Evolutionary conservation across 92 coral and sea anemone genomes (phyloP), one percentile per base, ranked within the genome.

Genomic region (Metridium senile): DNA sequence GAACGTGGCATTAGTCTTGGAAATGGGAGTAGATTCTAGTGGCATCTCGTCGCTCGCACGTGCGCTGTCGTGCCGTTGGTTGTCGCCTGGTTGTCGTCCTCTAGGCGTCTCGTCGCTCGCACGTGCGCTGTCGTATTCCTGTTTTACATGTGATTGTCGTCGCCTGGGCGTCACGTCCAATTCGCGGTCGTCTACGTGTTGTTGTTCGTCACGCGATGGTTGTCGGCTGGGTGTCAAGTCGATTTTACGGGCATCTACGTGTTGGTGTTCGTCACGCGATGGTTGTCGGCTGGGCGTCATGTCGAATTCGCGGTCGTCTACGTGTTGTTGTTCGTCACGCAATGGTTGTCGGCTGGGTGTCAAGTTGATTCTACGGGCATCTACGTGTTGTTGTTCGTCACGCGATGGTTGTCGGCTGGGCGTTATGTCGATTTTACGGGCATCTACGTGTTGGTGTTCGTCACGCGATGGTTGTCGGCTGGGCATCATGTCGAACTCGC

Each of bases 351-450:
- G 20, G 16, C 4, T 54, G 61, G 61, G 3, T 54, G 61, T 8
- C 61, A 9, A 2, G 61, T 54, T 10, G 61, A 2, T 18, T 8
- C 22, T 7, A 18, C 66, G 10, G 29, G 18, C 33, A 8, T 59
- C 32, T 8, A 8, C 66, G 66, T 59, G 29, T 2, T 26, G 66
- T 2, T 59, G 66, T 59, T 22, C 66, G 66, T 59, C 66, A 59
- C 66, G 66, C 7, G 43, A n/a, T 63, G 39, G 31, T 26, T 59
- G 66, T 26, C 8, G 11, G 7, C 11, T 8, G 66, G 31, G 22
- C 4, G 66, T 22, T 7, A 10, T 30, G 29, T 26, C 11, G 66
- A 4, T n/a, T 54, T 45, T 7, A 54, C 66, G 10, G 9, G 18
- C 66, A 8, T 59, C 32, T 8, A 8, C 66, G 66, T 59, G 29